A percentile compares a stretch with the other conserved stretches of the same genome.
These are phyloP conservation scores for Tineola bisselliella DNA, from an alignment of 2,888 invertebrate genomes.

Conservation along the genomic window DNA sequence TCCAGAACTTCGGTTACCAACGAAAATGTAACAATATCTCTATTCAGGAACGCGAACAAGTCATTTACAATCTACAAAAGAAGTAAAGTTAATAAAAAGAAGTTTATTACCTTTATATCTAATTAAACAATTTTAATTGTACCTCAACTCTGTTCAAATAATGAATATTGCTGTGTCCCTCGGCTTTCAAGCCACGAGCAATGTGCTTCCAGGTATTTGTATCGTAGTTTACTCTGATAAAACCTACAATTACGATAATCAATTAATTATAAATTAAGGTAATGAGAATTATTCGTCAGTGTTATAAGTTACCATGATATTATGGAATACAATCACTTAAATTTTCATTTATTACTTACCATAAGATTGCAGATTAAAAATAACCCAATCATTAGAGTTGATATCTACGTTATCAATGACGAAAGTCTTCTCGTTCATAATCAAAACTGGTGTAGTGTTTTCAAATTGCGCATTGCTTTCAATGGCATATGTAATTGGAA, in stretches of 20 bases:
- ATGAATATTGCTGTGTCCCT: slow-evolving; percentile 61
- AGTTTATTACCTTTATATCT: not conserved
- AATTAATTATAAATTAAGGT: too few relatives aligned
- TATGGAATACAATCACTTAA: too few relatives aligned
- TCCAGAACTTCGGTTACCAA: slow-evolving; percentile 68
- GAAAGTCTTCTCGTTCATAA: slow-evolving; percentile 35
- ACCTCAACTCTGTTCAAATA: slow-evolving; percentile 79
- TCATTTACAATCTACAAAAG: slow-evolving; percentile 75
- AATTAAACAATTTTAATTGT: slow-evolving; percentile 8
- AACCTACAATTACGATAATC: slow-evolving; percentile 43
- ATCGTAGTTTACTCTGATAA: slow-evolving; percentile 75
- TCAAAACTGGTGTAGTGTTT: slow-evolving; percentile 41
- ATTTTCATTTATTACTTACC: slow-evolving; percentile 32
- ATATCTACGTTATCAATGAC: slow-evolving; percentile 29
- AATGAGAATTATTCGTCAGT: too few relatives aligned
- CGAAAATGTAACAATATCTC: slow-evolving; percentile 66
- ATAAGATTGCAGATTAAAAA: slow-evolving; percentile 70
- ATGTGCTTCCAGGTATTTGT: slow-evolving; percentile 60
- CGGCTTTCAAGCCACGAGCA: slow-evolving; percentile 42
- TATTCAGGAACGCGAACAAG: slow-evolving; percentile 73
- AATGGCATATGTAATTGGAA: slow-evolving; percentile 53
- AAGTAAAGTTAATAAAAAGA: not conserved
- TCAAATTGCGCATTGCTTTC: slow-evolving; percentile 32
- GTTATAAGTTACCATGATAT: too few relatives aligned
- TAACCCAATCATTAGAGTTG: slow-evolving; percentile 55